These are phyloP conservation scores for Oxystoma pomonae DNA, from an alignment of 2,888 invertebrate species.

Conservation along the genomic window DNA sequence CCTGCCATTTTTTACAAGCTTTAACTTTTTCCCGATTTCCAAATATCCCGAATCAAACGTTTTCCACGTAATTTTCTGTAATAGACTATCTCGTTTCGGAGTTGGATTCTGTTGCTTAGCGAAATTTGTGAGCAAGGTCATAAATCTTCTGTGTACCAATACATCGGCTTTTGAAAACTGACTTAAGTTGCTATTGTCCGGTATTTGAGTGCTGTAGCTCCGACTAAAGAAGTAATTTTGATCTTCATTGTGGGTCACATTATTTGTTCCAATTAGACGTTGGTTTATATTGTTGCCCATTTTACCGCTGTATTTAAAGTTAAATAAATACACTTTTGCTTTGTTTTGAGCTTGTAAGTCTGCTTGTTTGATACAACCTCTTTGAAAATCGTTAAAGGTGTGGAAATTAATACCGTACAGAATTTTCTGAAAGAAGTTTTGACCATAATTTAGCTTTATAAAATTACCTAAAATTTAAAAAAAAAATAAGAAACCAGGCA, in stretches of 20 bases:
- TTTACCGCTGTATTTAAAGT: neutral
- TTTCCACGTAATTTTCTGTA: neutral
- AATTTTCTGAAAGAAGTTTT: no score
- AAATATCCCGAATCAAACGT: neutral
- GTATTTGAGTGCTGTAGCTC: neutral
- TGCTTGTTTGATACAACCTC: neutral
- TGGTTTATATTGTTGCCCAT: neutral
- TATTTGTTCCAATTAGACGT: neutral
- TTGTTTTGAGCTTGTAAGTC: neutral
- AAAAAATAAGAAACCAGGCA: no score
- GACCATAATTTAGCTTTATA: no score
- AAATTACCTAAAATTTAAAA: no score
- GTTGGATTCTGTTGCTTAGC: neutral
- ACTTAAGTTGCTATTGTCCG: neutral
- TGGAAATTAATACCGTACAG: no score
- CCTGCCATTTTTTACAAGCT: neutral
- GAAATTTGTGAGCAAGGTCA: neutral
- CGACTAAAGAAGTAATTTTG: neutral
- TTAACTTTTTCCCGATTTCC: neutral
- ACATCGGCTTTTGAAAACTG: neutral
- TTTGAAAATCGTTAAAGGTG: neutral
- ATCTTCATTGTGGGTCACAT: neutral
- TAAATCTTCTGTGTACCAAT: neutral
- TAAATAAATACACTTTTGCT: neutral
- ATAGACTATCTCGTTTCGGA: neutral